Percentiles rank a stretch among this genome's conserved stretches.
phyloP scores from a whole-genome alignment of 2,888 invertebrate species.

The Ormyrus labotus region DNA sequence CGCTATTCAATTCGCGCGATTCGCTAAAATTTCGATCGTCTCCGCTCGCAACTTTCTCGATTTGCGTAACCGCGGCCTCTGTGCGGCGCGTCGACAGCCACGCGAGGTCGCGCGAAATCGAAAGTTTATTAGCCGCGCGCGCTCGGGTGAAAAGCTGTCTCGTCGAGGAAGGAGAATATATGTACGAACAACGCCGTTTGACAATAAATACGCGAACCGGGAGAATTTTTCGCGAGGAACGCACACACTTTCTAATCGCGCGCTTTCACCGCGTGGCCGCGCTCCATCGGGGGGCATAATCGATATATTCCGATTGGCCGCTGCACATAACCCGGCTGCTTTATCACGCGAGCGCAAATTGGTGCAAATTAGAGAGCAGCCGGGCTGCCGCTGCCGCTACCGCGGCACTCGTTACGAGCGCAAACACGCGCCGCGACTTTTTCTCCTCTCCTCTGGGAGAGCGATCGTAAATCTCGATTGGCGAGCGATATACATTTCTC shows the following conservation, averaged over 20 bases:
- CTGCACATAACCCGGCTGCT: neutral
- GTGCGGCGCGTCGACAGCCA: neutral
- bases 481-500: slow-evolving; percentile 23
- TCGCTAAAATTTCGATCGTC: neutral
- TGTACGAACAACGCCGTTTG: neutral
- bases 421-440: neutral
- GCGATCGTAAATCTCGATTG: slow-evolving; percentile 34
- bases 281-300: slow-evolving; percentile 46
- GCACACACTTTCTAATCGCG: slow-evolving; percentile 49
- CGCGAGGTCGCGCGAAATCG: slow-evolving; percentile 14
- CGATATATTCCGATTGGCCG: slow-evolving; percentile 48
- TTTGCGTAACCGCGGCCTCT: neutral
- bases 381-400: neutral
- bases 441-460: neutral
- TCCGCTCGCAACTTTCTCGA: neutral
- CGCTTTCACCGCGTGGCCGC: slow-evolving; percentile 34
- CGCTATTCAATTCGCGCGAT: neutral
- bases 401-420: neutral
- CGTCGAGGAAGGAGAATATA: slow-evolving; percentile 11
- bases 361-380: slow-evolving; percentile 49
- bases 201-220: slow-evolving; percentile 14
- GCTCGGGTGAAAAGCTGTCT: neutral
- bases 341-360: slow-evolving; percentile 52
- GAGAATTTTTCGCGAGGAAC: slow-evolving; percentile 9
- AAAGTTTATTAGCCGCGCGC: slow-evolving; percentile 40